Evolutionary conservation across 2,113 vertebrate genomes (phyloP).

Genomic region (Oxyura jamaicensis): DNA sequence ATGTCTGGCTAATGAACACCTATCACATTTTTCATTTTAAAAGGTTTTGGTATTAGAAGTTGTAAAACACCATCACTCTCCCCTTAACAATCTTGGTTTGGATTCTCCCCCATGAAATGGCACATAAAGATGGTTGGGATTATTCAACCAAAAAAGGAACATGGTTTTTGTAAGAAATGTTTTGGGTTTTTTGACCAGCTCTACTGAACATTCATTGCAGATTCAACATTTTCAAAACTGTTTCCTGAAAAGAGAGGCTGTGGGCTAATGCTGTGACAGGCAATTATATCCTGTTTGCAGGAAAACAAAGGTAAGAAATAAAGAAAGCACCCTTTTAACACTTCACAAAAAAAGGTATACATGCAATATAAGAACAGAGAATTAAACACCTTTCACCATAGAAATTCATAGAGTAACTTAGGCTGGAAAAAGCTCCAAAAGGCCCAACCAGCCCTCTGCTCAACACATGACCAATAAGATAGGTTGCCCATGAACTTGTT

Average conservation of each 20-base stretch:
- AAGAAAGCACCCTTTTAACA: not conserved
- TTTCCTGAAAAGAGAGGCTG: constrained; percentile 9
- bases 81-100: constrained; percentile 25
- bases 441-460: not conserved
- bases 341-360: not conserved
- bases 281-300: not conserved
- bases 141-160: constrained; percentile 52
- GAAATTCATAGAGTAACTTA: not conserved
- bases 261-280: not conserved
- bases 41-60: not conserved
- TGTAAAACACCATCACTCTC: constrained; percentile 41
- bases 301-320: not conserved
- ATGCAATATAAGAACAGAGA: not conserved
- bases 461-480: not conserved
- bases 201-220: not conserved
- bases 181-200: constrained; percentile 32
- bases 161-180: constrained; percentile 20
- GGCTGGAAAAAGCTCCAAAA: not conserved
- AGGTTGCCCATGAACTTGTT: not conserved
- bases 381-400: not conserved
- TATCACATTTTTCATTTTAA: not conserved
- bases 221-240: constrained; percentile 19
- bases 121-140: not conserved
- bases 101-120: constrained; percentile 38
- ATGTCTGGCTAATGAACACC: not conserved